Evolutionary conservation across 2,113 vertebrate species (phyloP).

Genomic region (Onychostruthus taczanowskii): DNA sequence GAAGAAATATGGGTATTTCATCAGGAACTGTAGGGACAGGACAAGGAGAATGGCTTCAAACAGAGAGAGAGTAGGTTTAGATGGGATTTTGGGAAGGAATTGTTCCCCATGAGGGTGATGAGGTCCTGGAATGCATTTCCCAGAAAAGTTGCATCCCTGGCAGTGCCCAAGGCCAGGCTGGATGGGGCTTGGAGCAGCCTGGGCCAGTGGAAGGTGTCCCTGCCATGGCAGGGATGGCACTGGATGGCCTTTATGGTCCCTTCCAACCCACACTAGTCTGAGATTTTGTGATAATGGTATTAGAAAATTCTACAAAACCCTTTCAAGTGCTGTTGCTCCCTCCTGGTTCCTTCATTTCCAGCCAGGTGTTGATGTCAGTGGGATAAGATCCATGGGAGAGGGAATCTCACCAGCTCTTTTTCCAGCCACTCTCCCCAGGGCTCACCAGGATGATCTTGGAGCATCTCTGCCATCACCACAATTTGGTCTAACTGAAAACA

Average conservation of each 20-base stretch:
- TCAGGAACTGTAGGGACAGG: background rate
- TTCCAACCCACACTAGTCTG: background rate
- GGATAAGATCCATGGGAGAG: background rate
- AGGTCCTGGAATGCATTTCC: rapidly evolving
- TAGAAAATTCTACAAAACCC: background rate
- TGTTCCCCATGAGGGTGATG: background rate
- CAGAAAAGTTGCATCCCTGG: background rate
- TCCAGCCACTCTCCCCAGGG: background rate
- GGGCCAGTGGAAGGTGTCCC: background rate
- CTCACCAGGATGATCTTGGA: background rate
- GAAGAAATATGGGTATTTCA: background rate
- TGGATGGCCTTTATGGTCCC: rapidly evolving
- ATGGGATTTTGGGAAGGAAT: background rate
- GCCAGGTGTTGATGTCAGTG: background rate
- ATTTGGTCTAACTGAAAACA: background rate
- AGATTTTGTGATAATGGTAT: background rate
- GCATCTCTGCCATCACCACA: background rate
- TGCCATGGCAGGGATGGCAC: background rate
- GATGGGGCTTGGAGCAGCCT: background rate
- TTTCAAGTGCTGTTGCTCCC: background rate
- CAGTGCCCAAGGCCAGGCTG: rapidly evolving
- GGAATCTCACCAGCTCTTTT: background rate
- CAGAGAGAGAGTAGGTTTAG: background rate
- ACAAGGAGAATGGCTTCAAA: background rate
- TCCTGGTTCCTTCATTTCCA: background rate